Percentiles rank a stretch among this genome's conserved stretches.
phyloP scores from a whole-genome alignment of 2,113 vertebrate genomes.

The Acrocephalus kingi region DNA sequence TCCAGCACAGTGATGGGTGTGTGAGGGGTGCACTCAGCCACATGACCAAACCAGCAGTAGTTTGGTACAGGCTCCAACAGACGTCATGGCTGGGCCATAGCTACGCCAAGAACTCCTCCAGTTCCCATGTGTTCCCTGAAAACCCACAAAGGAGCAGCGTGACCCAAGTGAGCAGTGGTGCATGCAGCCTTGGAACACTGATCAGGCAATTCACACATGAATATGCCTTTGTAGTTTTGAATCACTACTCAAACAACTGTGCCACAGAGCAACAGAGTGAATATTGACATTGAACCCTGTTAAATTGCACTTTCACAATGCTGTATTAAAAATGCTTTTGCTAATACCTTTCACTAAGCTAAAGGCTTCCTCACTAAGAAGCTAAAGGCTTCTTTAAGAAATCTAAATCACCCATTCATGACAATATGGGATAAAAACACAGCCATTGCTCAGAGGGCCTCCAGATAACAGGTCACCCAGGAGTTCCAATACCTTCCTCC shows the following conservation, averaged over 20 bases:
- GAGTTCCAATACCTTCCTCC: constrained; percentile 37
- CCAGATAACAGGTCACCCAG: constrained; percentile 39
- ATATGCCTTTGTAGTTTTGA: neutral
- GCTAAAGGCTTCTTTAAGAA: neutral
- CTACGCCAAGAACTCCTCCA: neutral
- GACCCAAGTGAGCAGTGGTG: neutral
- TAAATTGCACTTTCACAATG: neutral
- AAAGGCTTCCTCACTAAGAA: no score
- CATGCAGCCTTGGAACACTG: neutral
- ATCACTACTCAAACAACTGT: neutral
- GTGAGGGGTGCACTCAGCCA: rapidly evolving
- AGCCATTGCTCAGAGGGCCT: neutral
- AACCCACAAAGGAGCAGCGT: neutral
- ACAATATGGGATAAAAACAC: constrained; percentile 44
- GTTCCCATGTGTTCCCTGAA: neutral
- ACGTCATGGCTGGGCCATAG: neutral
- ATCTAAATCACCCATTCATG: neutral
- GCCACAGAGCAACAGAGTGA: rapidly evolving
- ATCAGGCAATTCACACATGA: neutral
- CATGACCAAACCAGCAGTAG: neutral
- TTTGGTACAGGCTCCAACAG: neutral
- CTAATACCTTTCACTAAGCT: neutral
- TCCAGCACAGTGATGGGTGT: constrained; percentile 66
- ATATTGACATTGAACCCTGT: neutral
- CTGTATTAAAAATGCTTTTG: neutral